Evolutionary conservation across 2,888 invertebrate genomes (phyloP), one percentile per base, ranked within the genome.

Genomic region (Aproaerema taeniolella): DNA sequence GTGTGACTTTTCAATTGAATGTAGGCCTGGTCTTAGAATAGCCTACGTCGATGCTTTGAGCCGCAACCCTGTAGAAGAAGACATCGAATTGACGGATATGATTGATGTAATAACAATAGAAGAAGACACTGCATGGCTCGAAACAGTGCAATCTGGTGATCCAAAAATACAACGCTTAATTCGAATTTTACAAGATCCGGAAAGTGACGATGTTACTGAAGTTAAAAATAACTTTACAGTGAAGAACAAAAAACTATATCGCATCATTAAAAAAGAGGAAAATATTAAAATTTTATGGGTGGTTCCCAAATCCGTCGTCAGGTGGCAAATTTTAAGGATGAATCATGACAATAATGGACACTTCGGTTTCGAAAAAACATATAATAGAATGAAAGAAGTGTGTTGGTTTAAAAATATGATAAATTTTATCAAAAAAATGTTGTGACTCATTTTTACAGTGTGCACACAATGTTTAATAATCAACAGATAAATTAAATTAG

Each of bases 231-330:
- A 38, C 14, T 38, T 11, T 20, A 24, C 13, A 2, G 9, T 31
- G 1, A 38, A 38, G 14, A 38, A 38, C 24, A 31, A 14, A 6
- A 34, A 11, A 13, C 12, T 34, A 11, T 34, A 34, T 9, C 11
- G 25, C 12, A 1, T 1, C 6, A 5, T 12, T 24, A 7, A 34
- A 11, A 24, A 34, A 9, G n/a, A 13, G 12, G 34, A 11, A 6
- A 6, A 10, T 2, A 8, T 25, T 1, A 7, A 10, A 6, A 15
- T 26, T 46, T 26, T 41, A 43, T 30, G 50, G 52, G 48, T 52
- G 1, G 50, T 54, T 0, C 53, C 53, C 1, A 47, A 46, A 26
- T 34, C 43, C 1, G 50, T 44, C n/a, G n/a, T n/a, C n/a, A 20
- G 20, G 20, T 20, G 20, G 20, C 20, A 20, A 20, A 20, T 20